phyloP scores from a whole-genome alignment of 1,140 invertebrate species.

The Palaemon carinicauda region DNA sequence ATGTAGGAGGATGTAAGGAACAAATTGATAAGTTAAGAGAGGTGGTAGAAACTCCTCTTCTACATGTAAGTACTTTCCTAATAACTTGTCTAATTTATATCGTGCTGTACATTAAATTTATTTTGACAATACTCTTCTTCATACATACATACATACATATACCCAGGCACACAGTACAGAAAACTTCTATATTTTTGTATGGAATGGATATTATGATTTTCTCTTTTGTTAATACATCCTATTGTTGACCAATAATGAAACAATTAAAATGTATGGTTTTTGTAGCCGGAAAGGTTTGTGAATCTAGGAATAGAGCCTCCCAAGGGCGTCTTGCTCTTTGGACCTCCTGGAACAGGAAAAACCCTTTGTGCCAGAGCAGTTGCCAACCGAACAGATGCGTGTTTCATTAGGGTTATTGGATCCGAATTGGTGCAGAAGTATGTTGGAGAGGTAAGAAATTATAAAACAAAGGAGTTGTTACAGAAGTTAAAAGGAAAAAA shows the following conservation, averaged over 20 bases:
- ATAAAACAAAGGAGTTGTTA: too few relatives aligned
- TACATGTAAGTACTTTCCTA: constrained; percentile 80
- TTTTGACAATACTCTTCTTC: too few relatives aligned
- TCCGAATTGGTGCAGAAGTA: constrained; percentile 97
- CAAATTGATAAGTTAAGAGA: constrained; percentile 99
- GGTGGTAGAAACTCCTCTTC: constrained; percentile 97
- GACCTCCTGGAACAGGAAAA: constrained; percentile 97
- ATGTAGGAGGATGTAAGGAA: constrained; percentile 99
- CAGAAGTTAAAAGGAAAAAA: too few relatives aligned
- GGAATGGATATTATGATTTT: neutral
- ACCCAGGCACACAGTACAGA: too few relatives aligned
- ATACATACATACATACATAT: too few relatives aligned
- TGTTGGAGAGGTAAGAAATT: constrained; percentile 86
- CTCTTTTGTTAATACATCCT: neutral
- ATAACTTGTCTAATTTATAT: neutral
- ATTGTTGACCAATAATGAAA: too few relatives aligned
- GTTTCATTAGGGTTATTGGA: constrained; percentile 99
- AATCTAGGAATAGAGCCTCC: constrained; percentile 99
- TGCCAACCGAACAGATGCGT: constrained; percentile 97
- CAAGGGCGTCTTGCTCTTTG: constrained; percentile 97
- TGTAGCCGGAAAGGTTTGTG: constrained; percentile 97
- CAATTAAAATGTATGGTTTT: neutral
- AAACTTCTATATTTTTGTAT: neutral
- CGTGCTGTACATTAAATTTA: neutral
- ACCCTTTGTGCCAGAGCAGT: constrained; percentile 97